phyloP scores from a whole-genome alignment of 1,140 invertebrate genomes.

The Oryctes rhinoceros region DNA sequence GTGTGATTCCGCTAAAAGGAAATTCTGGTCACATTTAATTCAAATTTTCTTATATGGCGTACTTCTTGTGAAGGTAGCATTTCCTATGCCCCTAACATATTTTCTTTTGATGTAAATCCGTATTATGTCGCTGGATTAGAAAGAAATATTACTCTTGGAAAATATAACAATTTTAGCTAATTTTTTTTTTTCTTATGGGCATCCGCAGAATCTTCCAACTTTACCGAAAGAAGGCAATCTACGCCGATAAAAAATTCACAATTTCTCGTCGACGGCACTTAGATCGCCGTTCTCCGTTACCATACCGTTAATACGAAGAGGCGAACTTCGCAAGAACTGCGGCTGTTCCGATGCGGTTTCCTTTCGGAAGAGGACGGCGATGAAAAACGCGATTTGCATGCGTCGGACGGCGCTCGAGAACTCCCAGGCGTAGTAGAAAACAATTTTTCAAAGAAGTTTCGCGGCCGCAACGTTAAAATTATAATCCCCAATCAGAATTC shows the following conservation, averaged over 20 bases:
- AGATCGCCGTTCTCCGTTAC: not conserved
- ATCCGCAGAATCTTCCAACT: not conserved
- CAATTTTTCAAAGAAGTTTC: slow-evolving; percentile 19
- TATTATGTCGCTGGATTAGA: not conserved
- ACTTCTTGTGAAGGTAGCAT: no score
- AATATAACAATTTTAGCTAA: not conserved
- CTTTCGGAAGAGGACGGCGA: not conserved
- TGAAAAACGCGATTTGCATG: slow-evolving; percentile 3
- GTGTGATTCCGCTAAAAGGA: no score
- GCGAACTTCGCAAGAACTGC: not conserved
- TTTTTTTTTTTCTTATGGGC: not conserved
- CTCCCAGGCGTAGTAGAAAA: slow-evolving; percentile 8
- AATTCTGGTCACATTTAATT: no score
- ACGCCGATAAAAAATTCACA: not conserved
- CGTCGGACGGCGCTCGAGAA: not conserved
- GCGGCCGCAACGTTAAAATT: slow-evolving; percentile 16
- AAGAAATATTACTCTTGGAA: not conserved
- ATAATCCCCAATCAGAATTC: slow-evolving; percentile 21
- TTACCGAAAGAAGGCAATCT: not conserved
- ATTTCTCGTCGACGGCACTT: not conserved
- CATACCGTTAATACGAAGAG: not conserved
- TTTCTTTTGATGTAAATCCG: no score
- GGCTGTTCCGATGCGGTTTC: not conserved
- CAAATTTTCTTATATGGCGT: no score
- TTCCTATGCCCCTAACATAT: no score